Evolutionary conservation across 2,888 invertebrate species (phyloP).

Genomic region (Bombylius major): DNA sequence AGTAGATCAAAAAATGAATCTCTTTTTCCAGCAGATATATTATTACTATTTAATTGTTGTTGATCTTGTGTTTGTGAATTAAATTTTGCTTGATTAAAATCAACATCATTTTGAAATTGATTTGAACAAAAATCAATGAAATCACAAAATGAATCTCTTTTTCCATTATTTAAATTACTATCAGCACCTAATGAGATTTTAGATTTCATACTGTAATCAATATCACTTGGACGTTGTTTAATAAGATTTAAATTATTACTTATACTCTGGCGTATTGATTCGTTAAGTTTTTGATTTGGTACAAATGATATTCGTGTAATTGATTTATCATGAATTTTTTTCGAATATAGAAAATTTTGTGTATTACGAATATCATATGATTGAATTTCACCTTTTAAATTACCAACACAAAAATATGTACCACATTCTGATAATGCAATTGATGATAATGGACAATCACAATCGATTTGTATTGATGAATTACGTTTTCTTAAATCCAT

Average conservation of each 20-base stretch:
- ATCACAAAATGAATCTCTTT: conserved; percentile 31
- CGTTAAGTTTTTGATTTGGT: conserved; percentile 13
- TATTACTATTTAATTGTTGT: too few relatives aligned
- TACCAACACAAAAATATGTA: conserved; percentile 30
- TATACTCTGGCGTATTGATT: background rate
- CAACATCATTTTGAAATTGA: too few relatives aligned
- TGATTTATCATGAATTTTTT: conserved; percentile 25
- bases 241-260: background rate
- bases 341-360: conserved; percentile 22
- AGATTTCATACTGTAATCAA: too few relatives aligned
- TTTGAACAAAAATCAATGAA: conserved; percentile 27
- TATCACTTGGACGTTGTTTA: background rate
- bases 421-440: conserved; percentile 32
- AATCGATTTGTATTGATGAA: conserved; percentile 21
- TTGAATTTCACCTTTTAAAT: conserved; percentile 33
- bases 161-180: background rate
- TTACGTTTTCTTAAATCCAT: conserved; percentile 30
- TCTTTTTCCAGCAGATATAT: too few relatives aligned
- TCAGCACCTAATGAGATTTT: too few relatives aligned
- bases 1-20: too few relatives aligned
- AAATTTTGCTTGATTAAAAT: too few relatives aligned
- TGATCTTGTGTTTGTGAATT: too few relatives aligned
- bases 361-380: conserved; percentile 31
- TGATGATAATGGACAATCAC: conserved; percentile 29
- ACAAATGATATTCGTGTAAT: conserved; percentile 29